These are phyloP conservation scores for Rotaria sp. DNA, from an alignment of 2,888 invertebrate genomes.

Conservation along the genomic window DNA sequence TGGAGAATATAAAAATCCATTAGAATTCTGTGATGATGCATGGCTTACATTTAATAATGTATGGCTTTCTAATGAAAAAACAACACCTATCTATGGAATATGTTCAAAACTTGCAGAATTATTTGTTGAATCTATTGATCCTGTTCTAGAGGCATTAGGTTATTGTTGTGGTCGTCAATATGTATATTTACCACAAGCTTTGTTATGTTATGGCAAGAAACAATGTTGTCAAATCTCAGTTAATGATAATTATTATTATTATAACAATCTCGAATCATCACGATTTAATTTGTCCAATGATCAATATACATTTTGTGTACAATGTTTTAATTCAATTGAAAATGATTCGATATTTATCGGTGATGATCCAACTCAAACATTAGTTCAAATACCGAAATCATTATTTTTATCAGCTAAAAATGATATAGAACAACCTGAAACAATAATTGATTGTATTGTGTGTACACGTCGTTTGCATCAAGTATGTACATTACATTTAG, in stretches of 20 bases:
- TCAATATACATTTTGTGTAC: slow-evolving; percentile 98
- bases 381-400: slow-evolving; percentile 46
- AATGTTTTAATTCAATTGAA: slow-evolving; percentile 98
- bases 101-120: slow-evolving; percentile 96
- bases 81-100: slow-evolving; percentile 90
- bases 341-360: slow-evolving; percentile 93
- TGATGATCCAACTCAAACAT: slow-evolving; percentile 83
- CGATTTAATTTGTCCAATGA: slow-evolving; percentile 36
- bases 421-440: slow-evolving; percentile 43
- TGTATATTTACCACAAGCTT: slow-evolving; percentile 94
- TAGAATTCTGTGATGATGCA: slow-evolving; percentile 98
- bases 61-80: slow-evolving; percentile 96
- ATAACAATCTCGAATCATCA: slow-evolving; percentile 31
- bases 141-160: slow-evolving; percentile 92
- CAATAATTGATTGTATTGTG: slow-evolving; percentile 83
- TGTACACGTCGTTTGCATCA: slow-evolving; percentile 95
- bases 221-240: slow-evolving; percentile 86
- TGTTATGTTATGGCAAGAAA: slow-evolving; percentile 96
- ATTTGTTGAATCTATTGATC: slow-evolving; percentile 93
- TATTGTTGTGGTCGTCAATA: slow-evolving; percentile 97
- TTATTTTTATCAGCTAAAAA: slow-evolving; percentile 41
- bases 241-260: slow-evolving; percentile 90
- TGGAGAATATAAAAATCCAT: slow-evolving; percentile 89
- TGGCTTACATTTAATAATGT: slow-evolving; percentile 90
- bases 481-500: slow-evolving; percentile 91